A percentile compares a stretch with the other conserved stretches of the same genome.
Evolutionary conservation across 2,888 invertebrate species (phyloP).

Genomic region (Sympetrum striolatum): DNA sequence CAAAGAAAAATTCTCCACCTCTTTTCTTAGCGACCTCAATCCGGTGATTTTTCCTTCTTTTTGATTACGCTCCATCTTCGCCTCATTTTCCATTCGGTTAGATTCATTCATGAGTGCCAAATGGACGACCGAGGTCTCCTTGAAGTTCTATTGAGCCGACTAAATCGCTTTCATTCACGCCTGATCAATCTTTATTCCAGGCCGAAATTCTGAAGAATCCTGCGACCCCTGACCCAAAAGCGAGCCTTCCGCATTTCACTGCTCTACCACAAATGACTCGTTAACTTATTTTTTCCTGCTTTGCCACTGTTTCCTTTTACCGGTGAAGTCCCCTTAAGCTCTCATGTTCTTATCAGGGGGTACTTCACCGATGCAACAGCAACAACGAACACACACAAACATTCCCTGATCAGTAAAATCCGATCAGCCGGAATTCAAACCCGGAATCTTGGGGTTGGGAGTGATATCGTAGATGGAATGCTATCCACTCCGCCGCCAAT

Average conservation of each 20-base stretch:
- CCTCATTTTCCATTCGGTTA: neutral
- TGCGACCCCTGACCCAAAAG: neutral
- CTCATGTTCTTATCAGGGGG: too few relatives aligned
- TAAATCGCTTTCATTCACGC: neutral
- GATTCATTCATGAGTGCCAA: neutral
- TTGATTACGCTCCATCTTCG: neutral
- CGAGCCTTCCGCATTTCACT: neutral
- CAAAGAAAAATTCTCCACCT: neutral
- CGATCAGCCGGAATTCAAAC: too few relatives aligned
- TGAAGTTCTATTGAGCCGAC: neutral
- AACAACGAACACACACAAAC: too few relatives aligned
- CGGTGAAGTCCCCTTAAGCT: too few relatives aligned
- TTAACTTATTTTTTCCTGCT: too few relatives aligned
- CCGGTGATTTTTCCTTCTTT: neutral
- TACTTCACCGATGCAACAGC: too few relatives aligned
- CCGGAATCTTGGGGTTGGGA: too few relatives aligned
- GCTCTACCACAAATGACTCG: neutral
- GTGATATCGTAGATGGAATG: too few relatives aligned
- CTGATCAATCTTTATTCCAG: neutral
- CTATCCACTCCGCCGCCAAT: too few relatives aligned
- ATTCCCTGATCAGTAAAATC: too few relatives aligned
- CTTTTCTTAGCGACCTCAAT: neutral
- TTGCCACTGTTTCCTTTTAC: too few relatives aligned
- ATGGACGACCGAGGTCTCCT: neutral
- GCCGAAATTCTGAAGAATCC: neutral